Conservation (phyloP, 2,888 invertebrate genomes). For the Agriopis marginaria region DNA sequence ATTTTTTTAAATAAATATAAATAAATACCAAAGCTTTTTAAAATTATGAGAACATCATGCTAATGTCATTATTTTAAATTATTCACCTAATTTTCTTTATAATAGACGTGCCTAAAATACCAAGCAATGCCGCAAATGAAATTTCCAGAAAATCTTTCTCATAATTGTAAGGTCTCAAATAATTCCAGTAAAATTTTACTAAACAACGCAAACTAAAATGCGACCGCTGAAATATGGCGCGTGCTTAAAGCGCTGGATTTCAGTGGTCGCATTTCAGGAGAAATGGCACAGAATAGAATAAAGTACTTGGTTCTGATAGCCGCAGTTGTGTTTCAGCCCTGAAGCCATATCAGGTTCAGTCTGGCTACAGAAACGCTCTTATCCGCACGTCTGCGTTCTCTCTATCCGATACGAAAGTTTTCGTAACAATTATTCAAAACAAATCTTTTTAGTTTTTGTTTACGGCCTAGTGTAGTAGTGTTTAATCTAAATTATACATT, state of each 20-base stretch:
- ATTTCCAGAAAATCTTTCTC: background rate
- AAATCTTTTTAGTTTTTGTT: background rate
- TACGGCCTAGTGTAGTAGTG: slow-evolving; percentile 16
- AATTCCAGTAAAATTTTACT: background rate
- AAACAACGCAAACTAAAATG: background rate
- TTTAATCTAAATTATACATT: background rate
- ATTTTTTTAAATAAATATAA: no score
- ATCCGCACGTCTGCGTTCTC: slow-evolving; percentile 50
- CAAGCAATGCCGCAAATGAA: background rate
- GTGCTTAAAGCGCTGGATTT: background rate
- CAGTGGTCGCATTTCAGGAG: background rate
- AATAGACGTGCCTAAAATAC: slow-evolving; percentile 5
- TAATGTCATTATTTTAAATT: background rate
- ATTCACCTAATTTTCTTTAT: background rate
- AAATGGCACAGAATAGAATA: background rate
- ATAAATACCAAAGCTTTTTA: background rate
- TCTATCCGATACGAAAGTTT: slow-evolving; percentile 53
- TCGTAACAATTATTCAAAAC: slow-evolving; percentile 11
- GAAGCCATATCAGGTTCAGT: slow-evolving; percentile 56
- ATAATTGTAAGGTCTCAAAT: slow-evolving; percentile 2
- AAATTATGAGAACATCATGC: background rate
- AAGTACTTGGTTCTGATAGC: slow-evolving; percentile 8
- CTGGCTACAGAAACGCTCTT: slow-evolving; percentile 55
- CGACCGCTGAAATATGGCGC: no score
- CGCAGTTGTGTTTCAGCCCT: slow-evolving; percentile 53